phyloP scores from a whole-genome alignment of 2,113 vertebrate genomes.

The Myotis davidii region DNA sequence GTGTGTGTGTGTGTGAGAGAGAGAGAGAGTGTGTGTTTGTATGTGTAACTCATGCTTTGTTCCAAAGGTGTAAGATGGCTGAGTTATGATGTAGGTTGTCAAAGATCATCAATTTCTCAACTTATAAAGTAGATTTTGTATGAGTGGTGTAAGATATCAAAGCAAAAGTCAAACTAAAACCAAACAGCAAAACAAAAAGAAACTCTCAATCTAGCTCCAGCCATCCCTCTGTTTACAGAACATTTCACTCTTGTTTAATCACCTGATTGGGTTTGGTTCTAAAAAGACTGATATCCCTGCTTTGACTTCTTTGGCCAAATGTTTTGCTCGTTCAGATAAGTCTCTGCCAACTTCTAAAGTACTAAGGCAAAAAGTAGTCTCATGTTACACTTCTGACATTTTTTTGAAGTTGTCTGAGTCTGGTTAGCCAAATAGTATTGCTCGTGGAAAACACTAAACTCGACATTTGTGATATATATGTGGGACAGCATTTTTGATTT shows the following conservation, averaged over 20 bases:
- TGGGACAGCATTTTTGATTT: not conserved
- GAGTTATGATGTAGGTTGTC: not conserved
- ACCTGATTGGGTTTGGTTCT: slow-evolving; percentile 26
- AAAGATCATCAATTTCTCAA: slow-evolving; percentile 21
- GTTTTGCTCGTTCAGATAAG: slow-evolving; percentile 29
- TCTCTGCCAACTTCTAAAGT: slow-evolving; percentile 8
- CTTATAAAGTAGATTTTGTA: slow-evolving; percentile 20
- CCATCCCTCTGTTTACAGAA: not conserved
- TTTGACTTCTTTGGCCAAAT: slow-evolving; percentile 27
- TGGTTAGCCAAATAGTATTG: not conserved
- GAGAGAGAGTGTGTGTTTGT: not conserved
- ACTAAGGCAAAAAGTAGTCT: not conserved
- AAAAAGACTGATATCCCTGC: not conserved
- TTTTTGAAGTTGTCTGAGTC: not conserved
- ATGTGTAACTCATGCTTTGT: not conserved
- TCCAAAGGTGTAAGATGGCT: not conserved
- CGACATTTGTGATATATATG: not conserved
- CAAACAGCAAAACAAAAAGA: not conserved
- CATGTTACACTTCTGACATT: not conserved
- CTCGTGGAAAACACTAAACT: slow-evolving; percentile 20
- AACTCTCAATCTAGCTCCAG: not conserved
- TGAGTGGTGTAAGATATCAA: slow-evolving; percentile 22
- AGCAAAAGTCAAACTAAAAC: slow-evolving; percentile 3
- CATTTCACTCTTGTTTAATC: slow-evolving; percentile 21
- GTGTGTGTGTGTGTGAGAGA: not conserved